Conservation (phyloP, 2,888 invertebrate species). For the Catocala sponsa region DNA sequence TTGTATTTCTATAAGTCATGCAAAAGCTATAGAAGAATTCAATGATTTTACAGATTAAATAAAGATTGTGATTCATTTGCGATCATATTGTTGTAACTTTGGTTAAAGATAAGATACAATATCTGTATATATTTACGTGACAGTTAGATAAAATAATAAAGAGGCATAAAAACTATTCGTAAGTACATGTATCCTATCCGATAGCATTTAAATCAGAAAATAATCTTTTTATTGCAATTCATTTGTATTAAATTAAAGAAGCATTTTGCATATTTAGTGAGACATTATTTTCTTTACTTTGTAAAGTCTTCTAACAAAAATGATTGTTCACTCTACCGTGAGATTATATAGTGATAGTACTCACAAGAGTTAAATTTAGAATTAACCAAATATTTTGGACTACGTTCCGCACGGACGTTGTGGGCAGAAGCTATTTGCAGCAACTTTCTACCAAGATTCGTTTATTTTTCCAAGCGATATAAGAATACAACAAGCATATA, state of each 20-base stretch:
- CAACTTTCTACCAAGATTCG: slow-evolving; percentile 21
- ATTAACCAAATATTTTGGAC: slow-evolving; percentile 19
- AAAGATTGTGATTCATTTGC: slow-evolving; percentile 1
- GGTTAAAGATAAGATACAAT: too few species aligned
- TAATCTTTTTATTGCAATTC: too few species aligned
- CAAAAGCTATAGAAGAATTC: slow-evolving; percentile 5
- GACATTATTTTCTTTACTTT: too few species aligned
- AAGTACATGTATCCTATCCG: too few species aligned
- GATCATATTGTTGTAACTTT: not conserved
- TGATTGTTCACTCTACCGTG: not conserved
- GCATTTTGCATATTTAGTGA: too few species aligned
- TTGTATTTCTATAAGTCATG: slow-evolving; percentile 8
- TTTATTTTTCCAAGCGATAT: not conserved
- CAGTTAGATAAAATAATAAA: too few species aligned
- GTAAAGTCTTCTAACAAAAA: too few species aligned
- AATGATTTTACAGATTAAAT: slow-evolving; percentile 5
- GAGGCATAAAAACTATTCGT: too few species aligned
- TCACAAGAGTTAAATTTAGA: slow-evolving; percentile 20
- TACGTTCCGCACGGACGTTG: slow-evolving; percentile 11
- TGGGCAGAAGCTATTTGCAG: slow-evolving; percentile 18
- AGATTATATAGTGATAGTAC: slow-evolving; percentile 9
- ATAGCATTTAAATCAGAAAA: too few species aligned
- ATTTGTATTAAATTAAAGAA: too few species aligned
- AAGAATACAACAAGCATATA: not conserved
- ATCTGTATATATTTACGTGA: too few species aligned